Percentiles rank a stretch among this genome's conserved stretches.
These are phyloP conservation scores for Nymphalis c-album DNA, from an alignment of 2,888 invertebrate species.

Conservation along the genomic window DNA sequence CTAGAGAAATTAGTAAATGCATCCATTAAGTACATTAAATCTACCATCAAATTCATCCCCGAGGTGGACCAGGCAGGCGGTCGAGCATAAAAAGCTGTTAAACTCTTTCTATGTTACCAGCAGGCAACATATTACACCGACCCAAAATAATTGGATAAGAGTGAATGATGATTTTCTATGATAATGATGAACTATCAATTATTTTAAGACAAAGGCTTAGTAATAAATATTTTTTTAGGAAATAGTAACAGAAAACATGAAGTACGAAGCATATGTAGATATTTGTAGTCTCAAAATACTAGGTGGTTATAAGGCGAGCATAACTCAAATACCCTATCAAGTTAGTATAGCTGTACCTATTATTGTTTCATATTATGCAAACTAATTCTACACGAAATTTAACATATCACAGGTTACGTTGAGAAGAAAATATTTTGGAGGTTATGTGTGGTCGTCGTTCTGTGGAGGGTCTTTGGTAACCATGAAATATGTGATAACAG, in stretches of 20 bases:
- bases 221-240: conserved; percentile 34
- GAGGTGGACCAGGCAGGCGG: too few species aligned
- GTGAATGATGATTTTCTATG: neutral
- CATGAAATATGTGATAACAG: conserved; percentile 42
- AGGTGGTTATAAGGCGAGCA: conserved; percentile 37
- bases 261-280: conserved; percentile 30
- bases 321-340: conserved; percentile 43
- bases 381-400: neutral
- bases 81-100: neutral
- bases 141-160: too few species aligned
- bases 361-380: neutral
- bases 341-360: conserved; percentile 23
- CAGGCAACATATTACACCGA: neutral
- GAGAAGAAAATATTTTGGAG: conserved; percentile 33
- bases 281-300: conserved; percentile 42
- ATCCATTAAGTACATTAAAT: neutral
- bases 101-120: neutral
- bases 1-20: neutral
- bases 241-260: conserved; percentile 40
- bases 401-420: conserved; percentile 38
- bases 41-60: neutral
- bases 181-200: neutral
- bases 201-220: neutral
- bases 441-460: conserved; percentile 42
- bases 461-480: conserved; percentile 50